Conservation (phyloP, 2,797 vertebrate species). For the Oreochromis grahami region DNA sequence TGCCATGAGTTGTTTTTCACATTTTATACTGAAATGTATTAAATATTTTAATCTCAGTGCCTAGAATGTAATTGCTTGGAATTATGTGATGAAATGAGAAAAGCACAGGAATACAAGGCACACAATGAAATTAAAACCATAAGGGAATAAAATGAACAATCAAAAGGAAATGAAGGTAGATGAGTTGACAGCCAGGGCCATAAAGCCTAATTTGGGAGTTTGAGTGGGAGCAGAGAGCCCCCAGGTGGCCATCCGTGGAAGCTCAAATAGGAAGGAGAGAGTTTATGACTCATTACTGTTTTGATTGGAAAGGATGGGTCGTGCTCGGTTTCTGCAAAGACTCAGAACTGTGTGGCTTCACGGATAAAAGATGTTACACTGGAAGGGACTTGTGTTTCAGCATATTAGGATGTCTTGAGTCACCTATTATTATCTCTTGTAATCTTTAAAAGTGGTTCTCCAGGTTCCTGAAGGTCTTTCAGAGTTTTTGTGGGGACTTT, state of each 20-base stretch:
- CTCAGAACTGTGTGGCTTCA: not conserved
- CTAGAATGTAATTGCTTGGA: not conserved
- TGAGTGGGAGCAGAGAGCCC: conserved; percentile 43
- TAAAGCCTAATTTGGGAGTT: not conserved
- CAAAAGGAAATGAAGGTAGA: not conserved
- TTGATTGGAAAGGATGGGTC: not conserved
- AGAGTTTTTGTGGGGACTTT: not conserved
- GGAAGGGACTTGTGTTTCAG: not conserved
- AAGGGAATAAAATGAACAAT: not conserved
- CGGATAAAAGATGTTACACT: not conserved
- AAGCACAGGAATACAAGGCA: not conserved
- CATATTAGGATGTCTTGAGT: not conserved
- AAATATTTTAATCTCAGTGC: not conserved
- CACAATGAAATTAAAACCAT: conserved; percentile 7
- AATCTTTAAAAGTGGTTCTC: not conserved
- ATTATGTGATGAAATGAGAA: not conserved
- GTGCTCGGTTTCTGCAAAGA: not conserved
- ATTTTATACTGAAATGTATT: not conserved
- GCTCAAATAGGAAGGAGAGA: not conserved
- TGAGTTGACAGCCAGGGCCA: not conserved
- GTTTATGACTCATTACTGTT: not conserved
- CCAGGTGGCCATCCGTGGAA: conserved; percentile 36
- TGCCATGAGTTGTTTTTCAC: not conserved
- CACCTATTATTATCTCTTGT: not conserved
- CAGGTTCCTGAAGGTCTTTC: not conserved